Base-by-base conservation (phyloP, 2,797 vertebrate species). In the Varecia variegata region DNA sequence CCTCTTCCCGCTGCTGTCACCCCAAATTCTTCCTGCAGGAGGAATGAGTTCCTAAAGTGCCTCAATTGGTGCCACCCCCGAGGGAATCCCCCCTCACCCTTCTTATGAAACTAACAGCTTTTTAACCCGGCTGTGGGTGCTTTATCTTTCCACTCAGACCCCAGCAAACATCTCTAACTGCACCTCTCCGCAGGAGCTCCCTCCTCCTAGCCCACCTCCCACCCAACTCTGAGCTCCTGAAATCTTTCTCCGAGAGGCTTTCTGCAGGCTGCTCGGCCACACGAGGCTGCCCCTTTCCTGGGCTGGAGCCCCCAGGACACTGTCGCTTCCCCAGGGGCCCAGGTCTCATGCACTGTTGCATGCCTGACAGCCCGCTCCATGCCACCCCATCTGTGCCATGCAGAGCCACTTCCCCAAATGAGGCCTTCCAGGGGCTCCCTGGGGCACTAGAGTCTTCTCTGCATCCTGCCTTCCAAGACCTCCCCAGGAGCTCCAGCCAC, bases 401-500 rank as follows among this genome's bases (percentile, higher is more conserved):
- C 18, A 43, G 5, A 27, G 50, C 32, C 43, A 14, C 27, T 10
- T 83, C 35, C 76, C 15, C 3, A 8, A 2, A 0, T 12, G 11
- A 88, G 65, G 74, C 27, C 9, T 7, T 58, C 8, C 15, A 0
- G 10, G 2, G 54, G 38, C 50, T 71, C 50, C 32, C 70, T 6
- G 2, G 7, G 0, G 21, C 2, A 6, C 23, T 7, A 4, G 5
- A 47, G 27, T 45, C 56, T 67, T 40, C 38, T 56, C 27, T 47
- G 38, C 27, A 11, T 2, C 47, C 79, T 2, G 52, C 17, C 21
- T 17, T 21, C 38, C 7, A 3, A 0, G 0, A n/a, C 7, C 10
- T 35, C 40, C 12, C 45, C 27, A 21, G 65, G 1, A n/a, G 32
- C 58, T 43, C 47, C 23, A 43, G 89, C 58, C 83, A 88, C 58